A percentile compares a stretch with the other conserved stretches of the same genome.
These are phyloP conservation scores for Cichlasoma orientale DNA, from an alignment of 2,797 vertebrate genomes.

Conservation along the genomic window DNA sequence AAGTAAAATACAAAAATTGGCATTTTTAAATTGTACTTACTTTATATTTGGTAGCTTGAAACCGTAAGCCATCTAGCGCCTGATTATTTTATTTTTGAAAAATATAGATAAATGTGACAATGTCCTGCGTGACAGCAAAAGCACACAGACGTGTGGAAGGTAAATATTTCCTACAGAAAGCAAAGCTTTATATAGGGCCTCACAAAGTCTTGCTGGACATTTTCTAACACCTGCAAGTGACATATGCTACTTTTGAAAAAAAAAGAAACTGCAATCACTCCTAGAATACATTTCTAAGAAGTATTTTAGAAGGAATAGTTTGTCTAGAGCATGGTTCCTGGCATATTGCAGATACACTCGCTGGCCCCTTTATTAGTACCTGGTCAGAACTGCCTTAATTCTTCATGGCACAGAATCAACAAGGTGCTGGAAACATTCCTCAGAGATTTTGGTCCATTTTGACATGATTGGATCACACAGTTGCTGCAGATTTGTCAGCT, in stretches of 20 bases:
- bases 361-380: too few species aligned
- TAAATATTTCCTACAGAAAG: neutral
- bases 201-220: neutral
- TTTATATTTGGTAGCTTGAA: neutral
- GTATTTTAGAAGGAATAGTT: neutral
- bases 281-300: neutral
- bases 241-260: neutral
- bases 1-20: neutral
- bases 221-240: neutral
- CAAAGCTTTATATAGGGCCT: neutral
- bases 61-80: neutral
- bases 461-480: too few species aligned
- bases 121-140: neutral
- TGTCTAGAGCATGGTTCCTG: neutral
- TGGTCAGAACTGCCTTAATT: too few species aligned
- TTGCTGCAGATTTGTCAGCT: too few species aligned
- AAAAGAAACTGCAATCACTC: too few species aligned
- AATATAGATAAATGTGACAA: neutral
- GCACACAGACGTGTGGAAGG: neutral
- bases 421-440: too few species aligned
- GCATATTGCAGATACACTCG: too few species aligned
- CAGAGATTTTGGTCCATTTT: too few species aligned
- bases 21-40: neutral
- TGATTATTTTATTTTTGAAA: neutral
- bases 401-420: too few species aligned